These are phyloP conservation scores for Blera fallax DNA, from an alignment of 2,888 invertebrate genomes.

Conservation along the genomic window DNA sequence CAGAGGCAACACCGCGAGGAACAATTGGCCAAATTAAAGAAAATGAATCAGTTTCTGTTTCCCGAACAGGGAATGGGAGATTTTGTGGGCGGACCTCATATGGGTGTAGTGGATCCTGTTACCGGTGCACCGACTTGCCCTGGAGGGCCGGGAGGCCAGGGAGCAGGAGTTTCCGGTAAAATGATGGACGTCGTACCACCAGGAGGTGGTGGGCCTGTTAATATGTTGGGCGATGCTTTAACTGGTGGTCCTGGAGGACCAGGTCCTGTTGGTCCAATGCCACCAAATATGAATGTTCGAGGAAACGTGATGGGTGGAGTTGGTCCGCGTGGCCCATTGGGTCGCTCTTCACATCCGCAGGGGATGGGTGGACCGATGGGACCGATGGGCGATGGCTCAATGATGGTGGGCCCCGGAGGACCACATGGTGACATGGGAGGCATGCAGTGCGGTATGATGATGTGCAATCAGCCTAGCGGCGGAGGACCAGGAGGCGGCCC, in stretches of 20 bases:
- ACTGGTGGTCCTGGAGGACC: slow-evolving; percentile 36
- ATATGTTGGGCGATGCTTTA: slow-evolving; percentile 45
- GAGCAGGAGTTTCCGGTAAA: slow-evolving; percentile 49
- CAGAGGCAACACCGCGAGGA: slow-evolving; percentile 97
- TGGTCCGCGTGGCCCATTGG: slow-evolving; percentile 43
- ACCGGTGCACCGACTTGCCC: slow-evolving; percentile 31
- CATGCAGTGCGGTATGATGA: slow-evolving; percentile 73
- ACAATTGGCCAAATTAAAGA: slow-evolving; percentile 92
- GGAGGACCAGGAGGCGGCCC: slow-evolving; percentile 61
- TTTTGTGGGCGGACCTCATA: slow-evolving; percentile 59
- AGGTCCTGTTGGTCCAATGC: slow-evolving; percentile 44
- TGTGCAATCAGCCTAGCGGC: slow-evolving; percentile 64
- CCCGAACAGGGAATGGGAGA: slow-evolving; percentile 85
- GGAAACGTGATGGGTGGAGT: slow-evolving; percentile 53
- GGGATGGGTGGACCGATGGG: slow-evolving; percentile 65
- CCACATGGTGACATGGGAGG: slow-evolving; percentile 63
- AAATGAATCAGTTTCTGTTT: slow-evolving; percentile 96
- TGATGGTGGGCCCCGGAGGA: slow-evolving; percentile 63
- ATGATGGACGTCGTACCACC: slow-evolving; percentile 71
- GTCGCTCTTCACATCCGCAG: slow-evolving; percentile 47
- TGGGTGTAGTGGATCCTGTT: slow-evolving; percentile 52
- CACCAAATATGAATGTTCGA: slow-evolving; percentile 61
- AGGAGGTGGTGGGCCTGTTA: slow-evolving; percentile 50
- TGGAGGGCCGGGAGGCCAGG: slow-evolving; percentile 45
- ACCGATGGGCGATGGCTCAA: slow-evolving; percentile 65